Evolutionary conservation across 2,888 invertebrate genomes (phyloP).

Genomic region (Alsophila aescularia): DNA sequence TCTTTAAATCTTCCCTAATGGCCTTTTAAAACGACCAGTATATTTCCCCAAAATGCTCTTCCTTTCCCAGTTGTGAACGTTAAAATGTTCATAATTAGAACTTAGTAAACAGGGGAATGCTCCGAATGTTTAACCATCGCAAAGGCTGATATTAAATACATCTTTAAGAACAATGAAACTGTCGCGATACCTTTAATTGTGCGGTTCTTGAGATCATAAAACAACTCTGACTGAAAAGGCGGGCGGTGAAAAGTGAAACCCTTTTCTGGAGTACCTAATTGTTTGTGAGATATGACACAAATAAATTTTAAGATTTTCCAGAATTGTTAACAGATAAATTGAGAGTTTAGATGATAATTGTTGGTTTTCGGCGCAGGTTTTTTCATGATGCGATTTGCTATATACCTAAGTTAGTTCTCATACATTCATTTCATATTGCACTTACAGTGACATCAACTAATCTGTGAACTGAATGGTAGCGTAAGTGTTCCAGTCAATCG

Average conservation of each 20-base stretch:
- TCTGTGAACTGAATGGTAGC: no score
- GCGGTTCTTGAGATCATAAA: constrained; percentile 29
- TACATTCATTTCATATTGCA: no score
- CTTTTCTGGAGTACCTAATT: constrained; percentile 23
- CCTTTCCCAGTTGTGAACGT: constrained; percentile 53
- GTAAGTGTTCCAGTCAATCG: no score
- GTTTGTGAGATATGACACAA: constrained; percentile 18
- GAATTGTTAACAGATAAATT: background rate
- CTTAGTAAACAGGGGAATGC: constrained; percentile 45
- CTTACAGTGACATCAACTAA: no score
- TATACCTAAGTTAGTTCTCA: no score
- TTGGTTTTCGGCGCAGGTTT: no score
- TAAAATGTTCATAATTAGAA: constrained; percentile 63
- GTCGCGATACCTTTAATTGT: constrained; percentile 34
- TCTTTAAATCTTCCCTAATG: constrained; percentile 78
- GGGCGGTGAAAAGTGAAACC: constrained; percentile 24
- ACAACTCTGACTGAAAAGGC: constrained; percentile 18
- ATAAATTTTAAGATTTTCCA: constrained; percentile 28
- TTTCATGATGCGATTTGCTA: no score
- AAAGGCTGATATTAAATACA: constrained; percentile 36
- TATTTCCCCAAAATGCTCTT: constrained; percentile 62
- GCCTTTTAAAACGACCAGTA: constrained; percentile 74
- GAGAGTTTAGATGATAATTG: no score
- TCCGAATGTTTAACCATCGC: constrained; percentile 34
- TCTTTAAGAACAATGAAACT: constrained; percentile 38